phyloP scores from a whole-genome alignment of 2,797 vertebrate genomes.

The Xenops minutus region DNA sequence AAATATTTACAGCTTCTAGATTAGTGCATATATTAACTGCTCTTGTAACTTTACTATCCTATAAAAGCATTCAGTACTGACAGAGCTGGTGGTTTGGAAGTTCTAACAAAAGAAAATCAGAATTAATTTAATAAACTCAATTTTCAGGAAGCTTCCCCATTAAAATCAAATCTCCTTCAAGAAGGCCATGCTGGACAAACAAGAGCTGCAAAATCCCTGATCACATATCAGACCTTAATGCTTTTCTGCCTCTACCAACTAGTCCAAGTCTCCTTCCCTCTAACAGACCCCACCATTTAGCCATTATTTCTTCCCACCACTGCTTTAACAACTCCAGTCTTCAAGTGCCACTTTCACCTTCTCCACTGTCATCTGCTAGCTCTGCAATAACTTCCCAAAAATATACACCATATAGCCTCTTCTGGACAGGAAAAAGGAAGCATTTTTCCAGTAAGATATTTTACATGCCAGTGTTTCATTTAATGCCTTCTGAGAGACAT shows the following conservation, averaged over 20 bases:
- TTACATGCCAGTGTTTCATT: not conserved
- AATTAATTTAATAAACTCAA: not conserved
- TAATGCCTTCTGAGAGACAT: not conserved
- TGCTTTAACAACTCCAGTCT: not conserved
- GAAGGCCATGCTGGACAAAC: not conserved
- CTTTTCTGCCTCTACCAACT: not conserved
- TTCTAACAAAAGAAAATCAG: not conserved
- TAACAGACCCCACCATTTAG: not conserved
- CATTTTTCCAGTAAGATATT: not conserved
- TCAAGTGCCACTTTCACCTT: not conserved
- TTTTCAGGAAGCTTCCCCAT: not conserved
- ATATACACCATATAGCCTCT: not conserved
- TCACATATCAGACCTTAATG: not conserved
- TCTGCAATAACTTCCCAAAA: not conserved
- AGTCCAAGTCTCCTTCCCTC: not conserved
- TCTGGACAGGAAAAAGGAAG: not conserved
- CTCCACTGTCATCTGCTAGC: not conserved
- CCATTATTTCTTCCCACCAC: not conserved
- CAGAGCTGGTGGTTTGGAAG: not conserved
- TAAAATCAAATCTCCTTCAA: not conserved
- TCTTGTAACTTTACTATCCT: not conserved
- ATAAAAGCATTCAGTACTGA: not conserved
- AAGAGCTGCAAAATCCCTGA: not conserved
- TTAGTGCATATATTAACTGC: not conserved
- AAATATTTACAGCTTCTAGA: conserved; percentile 19